Percentiles rank a stretch among this genome's conserved stretches.
These are phyloP conservation scores for Scaptomyza graminum DNA, from an alignment of 1,140 invertebrate species.

Conservation along the genomic window DNA sequence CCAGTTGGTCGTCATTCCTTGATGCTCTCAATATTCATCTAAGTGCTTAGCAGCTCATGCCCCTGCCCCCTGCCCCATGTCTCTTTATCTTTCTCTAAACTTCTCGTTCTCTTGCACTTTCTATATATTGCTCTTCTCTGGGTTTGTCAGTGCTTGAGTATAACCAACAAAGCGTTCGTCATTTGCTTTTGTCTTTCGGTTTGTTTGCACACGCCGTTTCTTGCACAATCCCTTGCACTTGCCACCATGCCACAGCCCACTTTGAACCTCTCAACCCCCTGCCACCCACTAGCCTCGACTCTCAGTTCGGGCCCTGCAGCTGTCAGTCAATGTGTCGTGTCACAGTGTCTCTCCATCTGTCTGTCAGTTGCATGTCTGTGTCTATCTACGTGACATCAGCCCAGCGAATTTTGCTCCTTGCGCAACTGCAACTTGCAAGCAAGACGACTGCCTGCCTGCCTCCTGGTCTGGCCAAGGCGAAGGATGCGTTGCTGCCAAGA, in stretches of 20 bases:
- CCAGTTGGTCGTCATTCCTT: slow-evolving; percentile 19
- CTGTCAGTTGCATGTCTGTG: slow-evolving; percentile 81
- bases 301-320: slow-evolving; percentile 65
- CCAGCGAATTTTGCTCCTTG: slow-evolving; percentile 53
- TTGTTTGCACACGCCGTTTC: slow-evolving; percentile 77
- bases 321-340: slow-evolving; percentile 83
- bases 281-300: slow-evolving; percentile 6
- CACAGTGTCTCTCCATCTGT: slow-evolving; percentile 83
- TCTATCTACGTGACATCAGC: slow-evolving; percentile 83
- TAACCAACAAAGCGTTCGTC: slow-evolving; percentile 62
- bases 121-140: neutral
- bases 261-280: neutral
- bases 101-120: neutral
- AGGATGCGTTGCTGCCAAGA: slow-evolving; percentile 27
- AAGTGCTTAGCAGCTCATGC: slow-evolving; percentile 9
- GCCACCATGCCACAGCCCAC: slow-evolving; percentile 41
- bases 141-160: slow-evolving; percentile 30
- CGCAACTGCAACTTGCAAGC: slow-evolving; percentile 18
- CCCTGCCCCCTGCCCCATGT: neutral
- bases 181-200: slow-evolving; percentile 78
- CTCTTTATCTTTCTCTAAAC: too few species aligned
- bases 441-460: too few species aligned
- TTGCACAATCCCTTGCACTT: slow-evolving; percentile 69
- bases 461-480: slow-evolving; percentile 5
- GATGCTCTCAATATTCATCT: slow-evolving; percentile 39